A percentile compares a stretch with the other conserved stretches of the same genome.
phyloP scores from a whole-genome alignment of 1,140 invertebrate genomes.

The Pollicipes pollicipes region DNA sequence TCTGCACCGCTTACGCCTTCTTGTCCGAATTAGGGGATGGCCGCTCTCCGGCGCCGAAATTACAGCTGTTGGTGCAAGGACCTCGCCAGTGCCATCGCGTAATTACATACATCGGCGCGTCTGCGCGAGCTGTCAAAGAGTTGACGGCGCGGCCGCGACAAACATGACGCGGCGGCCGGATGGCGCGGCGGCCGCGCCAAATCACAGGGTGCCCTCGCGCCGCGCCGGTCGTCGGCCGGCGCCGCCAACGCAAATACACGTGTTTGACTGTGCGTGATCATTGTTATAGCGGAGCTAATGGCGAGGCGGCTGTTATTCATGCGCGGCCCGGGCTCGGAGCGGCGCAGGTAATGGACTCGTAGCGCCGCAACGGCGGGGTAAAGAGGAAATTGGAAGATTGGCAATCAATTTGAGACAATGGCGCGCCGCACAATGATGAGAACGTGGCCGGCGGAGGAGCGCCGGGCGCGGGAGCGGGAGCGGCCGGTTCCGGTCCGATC shows the following conservation, averaged over 20 bases:
- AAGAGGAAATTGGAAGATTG: not conserved
- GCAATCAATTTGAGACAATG: conserved; percentile 2
- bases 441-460: not conserved
- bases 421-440: not conserved
- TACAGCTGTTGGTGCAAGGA: not conserved
- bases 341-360: no score
- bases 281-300: not conserved
- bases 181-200: not conserved
- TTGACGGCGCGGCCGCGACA: not conserved
- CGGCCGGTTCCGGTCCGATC: not conserved
- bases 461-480: no score
- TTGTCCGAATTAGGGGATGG: not conserved
- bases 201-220: not conserved
- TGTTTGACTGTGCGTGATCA: not conserved
- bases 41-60: not conserved
- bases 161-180: not conserved
- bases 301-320: not conserved
- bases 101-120: not conserved
- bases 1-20: no score
- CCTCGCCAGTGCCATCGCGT: not conserved
- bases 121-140: not conserved
- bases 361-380: not conserved
- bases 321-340: no score
- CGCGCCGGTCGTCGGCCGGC: no score
- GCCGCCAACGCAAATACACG: not conserved